Conservation (phyloP, 2,797 vertebrate species). For the Clamator glandarius region DNA sequence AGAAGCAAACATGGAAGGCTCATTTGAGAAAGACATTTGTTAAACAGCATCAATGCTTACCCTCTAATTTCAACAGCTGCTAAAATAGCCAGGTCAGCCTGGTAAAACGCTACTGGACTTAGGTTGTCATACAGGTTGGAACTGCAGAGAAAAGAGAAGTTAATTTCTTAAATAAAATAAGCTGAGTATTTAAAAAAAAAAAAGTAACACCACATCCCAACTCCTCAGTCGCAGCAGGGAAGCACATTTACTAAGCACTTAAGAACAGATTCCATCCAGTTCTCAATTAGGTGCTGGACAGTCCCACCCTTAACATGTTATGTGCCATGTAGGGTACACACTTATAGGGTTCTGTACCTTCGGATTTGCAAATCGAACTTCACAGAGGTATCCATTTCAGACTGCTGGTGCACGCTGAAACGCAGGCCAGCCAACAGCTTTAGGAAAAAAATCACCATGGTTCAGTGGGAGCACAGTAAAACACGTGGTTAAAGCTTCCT, state of each 20-base stretch:
- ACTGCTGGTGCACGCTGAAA: slow-evolving; percentile 94
- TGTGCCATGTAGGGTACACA: neutral
- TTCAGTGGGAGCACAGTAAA: neutral
- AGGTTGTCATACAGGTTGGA: slow-evolving; percentile 90
- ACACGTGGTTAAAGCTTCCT: neutral
- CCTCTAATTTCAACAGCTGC: slow-evolving; percentile 94
- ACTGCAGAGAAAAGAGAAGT: slow-evolving; percentile 75
- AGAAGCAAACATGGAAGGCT: neutral
- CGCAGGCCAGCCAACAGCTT: slow-evolving; percentile 89
- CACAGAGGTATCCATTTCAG: slow-evolving; percentile 93
- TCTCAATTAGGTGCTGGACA: neutral
- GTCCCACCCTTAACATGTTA: no score
- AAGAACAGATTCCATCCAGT: neutral
- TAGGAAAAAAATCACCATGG: neutral
- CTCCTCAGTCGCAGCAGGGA: neutral
- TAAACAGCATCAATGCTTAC: slow-evolving; percentile 72
- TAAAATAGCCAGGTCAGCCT: slow-evolving; percentile 87
- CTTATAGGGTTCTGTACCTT: slow-evolving; percentile 79
- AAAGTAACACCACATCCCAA: neutral
- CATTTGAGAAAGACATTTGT: neutral
- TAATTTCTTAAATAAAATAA: neutral
- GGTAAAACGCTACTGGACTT: slow-evolving; percentile 83
- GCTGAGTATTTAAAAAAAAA: neutral
- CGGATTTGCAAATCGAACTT: slow-evolving; percentile 91
- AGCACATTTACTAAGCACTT: neutral